These are phyloP conservation scores for Cyaniris semiargus DNA, from an alignment of 2,888 invertebrate genomes.

Conservation along the genomic window DNA sequence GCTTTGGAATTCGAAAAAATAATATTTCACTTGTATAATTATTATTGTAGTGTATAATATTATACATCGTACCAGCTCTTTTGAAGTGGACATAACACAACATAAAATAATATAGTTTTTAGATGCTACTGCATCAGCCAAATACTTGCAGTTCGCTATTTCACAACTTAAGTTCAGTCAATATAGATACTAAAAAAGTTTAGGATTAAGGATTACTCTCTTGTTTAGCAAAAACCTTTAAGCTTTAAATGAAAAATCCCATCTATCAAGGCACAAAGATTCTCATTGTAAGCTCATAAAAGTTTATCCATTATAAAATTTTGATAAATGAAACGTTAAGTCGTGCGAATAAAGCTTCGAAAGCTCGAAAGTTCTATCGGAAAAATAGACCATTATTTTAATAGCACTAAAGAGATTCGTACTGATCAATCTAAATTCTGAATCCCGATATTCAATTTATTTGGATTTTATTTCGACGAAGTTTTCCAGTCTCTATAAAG, in stretches of 20 bases:
- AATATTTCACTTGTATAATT: too few species aligned
- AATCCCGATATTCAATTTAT: constrained; percentile 14
- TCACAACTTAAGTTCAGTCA: not conserved
- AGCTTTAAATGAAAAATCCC: not conserved
- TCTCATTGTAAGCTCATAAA: constrained; percentile 30
- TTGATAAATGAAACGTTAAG: constrained; percentile 31
- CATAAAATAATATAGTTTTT: not conserved
- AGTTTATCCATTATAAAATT: constrained; percentile 32
- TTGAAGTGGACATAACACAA: too few species aligned
- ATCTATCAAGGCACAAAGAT: constrained; percentile 22
- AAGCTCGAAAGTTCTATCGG: constrained; percentile 13
- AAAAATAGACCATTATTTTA: constrained; percentile 1
- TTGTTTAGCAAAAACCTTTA: not conserved
- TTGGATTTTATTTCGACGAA: not conserved
- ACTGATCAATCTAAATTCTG: constrained; percentile 7
- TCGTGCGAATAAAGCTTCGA: constrained; percentile 20
- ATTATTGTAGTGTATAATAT: too few species aligned
- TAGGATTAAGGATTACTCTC: not conserved
- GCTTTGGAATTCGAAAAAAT: too few species aligned
- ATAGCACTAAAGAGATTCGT: not conserved
- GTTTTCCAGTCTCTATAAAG: not conserved
- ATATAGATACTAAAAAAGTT: not conserved
- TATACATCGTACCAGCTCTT: too few species aligned
- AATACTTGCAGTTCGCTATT: not conserved
- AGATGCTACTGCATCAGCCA: not conserved